These are phyloP conservation scores for Papio anubis DNA, from an alignment of 2,113 vertebrate genomes.

Conservation along the genomic window DNA sequence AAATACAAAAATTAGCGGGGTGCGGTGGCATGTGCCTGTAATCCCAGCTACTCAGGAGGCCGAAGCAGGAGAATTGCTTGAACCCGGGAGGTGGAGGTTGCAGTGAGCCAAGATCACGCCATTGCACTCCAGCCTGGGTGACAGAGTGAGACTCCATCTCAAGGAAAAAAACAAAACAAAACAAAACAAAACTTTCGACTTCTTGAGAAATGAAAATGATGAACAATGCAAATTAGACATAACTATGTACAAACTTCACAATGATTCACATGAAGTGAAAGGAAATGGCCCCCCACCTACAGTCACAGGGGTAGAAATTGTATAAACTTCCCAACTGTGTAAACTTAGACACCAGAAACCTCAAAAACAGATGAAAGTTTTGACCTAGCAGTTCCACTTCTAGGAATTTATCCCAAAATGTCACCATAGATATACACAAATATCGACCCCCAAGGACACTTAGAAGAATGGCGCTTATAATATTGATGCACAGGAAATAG, in stretches of 20 bases:
- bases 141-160: too few species aligned
- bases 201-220: background rate
- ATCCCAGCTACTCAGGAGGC: too few species aligned
- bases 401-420: background rate
- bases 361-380: background rate
- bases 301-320: fast-evolving
- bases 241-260: fast-evolving
- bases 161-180: too few species aligned
- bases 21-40: fast-evolving
- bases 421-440: background rate
- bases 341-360: background rate
- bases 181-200: too few species aligned
- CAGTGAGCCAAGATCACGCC: too few species aligned
- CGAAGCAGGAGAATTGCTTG: too few species aligned
- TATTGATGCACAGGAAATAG: fast-evolving
- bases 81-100: too few species aligned
- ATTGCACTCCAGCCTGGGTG: too few species aligned
- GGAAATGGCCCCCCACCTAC: fast-evolving
- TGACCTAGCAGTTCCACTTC: background rate
- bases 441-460: background rate
- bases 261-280: background rate
- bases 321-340: background rate
- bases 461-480: background rate
- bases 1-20: too few species aligned
- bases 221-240: background rate